A percentile compares a stretch with the other conserved stretches of the same genome.
phyloP scores from a whole-genome alignment of 1,140 invertebrate species.

The Drosophila tani region DNA sequence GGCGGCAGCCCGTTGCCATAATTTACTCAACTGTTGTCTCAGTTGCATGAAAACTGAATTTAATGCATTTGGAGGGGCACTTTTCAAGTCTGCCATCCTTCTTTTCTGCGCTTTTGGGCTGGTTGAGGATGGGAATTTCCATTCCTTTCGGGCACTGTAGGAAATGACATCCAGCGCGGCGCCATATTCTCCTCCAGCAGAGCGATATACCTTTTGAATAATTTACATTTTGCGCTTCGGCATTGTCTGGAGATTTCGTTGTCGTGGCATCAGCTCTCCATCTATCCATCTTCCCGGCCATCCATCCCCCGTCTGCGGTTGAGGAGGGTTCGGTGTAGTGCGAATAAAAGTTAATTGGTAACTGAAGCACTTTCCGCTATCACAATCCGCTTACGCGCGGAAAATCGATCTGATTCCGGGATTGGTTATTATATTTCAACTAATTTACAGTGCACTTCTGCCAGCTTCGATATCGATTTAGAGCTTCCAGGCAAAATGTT shows the following conservation, averaged over 20 bases:
- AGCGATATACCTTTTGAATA: slow-evolving; percentile 75
- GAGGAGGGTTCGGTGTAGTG: slow-evolving; percentile 1
- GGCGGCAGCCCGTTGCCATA: slow-evolving; percentile 70
- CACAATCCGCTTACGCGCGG: slow-evolving; percentile 13
- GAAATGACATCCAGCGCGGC: slow-evolving; percentile 72
- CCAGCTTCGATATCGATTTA: not conserved
- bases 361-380: slow-evolving; percentile 45
- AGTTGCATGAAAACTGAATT: slow-evolving; percentile 81
- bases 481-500: slow-evolving; percentile 35
- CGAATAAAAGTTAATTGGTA: slow-evolving; percentile 64
- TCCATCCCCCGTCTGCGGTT: slow-evolving; percentile 16
- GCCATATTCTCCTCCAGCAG: slow-evolving; percentile 55
- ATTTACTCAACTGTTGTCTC: slow-evolving; percentile 82
- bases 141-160: slow-evolving; percentile 16
- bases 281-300: slow-evolving; percentile 14
- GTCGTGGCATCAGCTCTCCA: slow-evolving; percentile 38
- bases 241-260: slow-evolving; percentile 71
- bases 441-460: slow-evolving; percentile 19
- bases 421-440: slow-evolving; percentile 6
- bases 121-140: slow-evolving; percentile 17
- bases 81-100: slow-evolving; percentile 52
- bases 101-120: slow-evolving; percentile 17
- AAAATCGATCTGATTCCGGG: slow-evolving; percentile 24
- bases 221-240: slow-evolving; percentile 70
- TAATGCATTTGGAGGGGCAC: slow-evolving; percentile 75